Evolutionary conservation across 2,888 invertebrate species (phyloP).

Genomic region (Polydrusus tereticollis): DNA sequence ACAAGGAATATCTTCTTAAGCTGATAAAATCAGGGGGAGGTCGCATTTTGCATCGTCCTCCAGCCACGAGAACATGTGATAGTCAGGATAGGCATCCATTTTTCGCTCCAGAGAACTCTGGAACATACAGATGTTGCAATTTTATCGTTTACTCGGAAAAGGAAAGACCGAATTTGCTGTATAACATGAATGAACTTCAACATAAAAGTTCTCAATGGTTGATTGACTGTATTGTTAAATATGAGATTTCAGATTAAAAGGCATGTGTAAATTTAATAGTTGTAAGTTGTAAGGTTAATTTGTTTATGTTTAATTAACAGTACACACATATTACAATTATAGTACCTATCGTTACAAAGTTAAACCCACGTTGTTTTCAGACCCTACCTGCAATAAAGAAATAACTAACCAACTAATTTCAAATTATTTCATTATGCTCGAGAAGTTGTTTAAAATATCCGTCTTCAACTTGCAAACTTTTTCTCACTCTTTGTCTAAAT

Average conservation of each 20-base stretch:
- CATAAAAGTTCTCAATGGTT: slow-evolving; percentile 60
- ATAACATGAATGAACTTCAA: slow-evolving; percentile 58
- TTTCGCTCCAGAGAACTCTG: slow-evolving; percentile 48
- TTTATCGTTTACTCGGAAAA: slow-evolving; percentile 59
- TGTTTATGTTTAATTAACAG: background rate
- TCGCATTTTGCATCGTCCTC: slow-evolving; percentile 55
- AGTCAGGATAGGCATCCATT: slow-evolving; percentile 49
- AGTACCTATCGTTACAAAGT: too few relatives aligned
- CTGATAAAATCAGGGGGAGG: slow-evolving; percentile 59
- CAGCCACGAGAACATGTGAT: slow-evolving; percentile 55
- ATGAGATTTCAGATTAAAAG: slow-evolving; percentile 35
- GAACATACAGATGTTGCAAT: slow-evolving; percentile 53
- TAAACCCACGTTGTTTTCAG: too few relatives aligned
- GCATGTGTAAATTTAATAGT: background rate
- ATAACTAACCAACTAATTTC: too few relatives aligned
- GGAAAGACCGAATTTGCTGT: slow-evolving; percentile 54
- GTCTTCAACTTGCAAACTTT: too few relatives aligned
- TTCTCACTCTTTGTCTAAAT: too few relatives aligned
- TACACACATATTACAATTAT: too few relatives aligned
- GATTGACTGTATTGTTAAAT: slow-evolving; percentile 59
- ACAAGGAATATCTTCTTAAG: slow-evolving; percentile 52
- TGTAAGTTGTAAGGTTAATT: background rate
- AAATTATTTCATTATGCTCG: too few relatives aligned
- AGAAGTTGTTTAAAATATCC: too few relatives aligned
- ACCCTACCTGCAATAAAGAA: too few relatives aligned